Evolutionary conservation across 2,888 invertebrate species (phyloP).

Genomic region (Hypena proboscidalis): DNA sequence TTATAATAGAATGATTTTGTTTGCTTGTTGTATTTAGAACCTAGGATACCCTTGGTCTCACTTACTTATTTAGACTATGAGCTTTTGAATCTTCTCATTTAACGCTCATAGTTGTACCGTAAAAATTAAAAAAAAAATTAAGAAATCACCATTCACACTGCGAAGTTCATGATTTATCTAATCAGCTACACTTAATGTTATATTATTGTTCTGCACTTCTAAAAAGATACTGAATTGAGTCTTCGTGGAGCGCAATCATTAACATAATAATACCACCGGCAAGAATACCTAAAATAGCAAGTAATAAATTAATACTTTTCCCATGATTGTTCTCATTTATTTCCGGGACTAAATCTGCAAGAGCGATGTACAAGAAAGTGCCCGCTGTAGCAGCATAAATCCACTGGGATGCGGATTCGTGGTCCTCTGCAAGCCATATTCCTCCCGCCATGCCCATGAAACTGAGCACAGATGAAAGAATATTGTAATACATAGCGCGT

Average conservation of each 20-base stretch:
- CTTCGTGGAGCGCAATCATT: conserved; percentile 90
- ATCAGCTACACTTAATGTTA: no score
- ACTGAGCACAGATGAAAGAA: conserved; percentile 90
- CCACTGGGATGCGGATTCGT: conserved; percentile 89
- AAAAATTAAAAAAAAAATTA: no score
- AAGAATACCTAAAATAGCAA: conserved; percentile 88
- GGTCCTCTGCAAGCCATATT: conserved; percentile 88
- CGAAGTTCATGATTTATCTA: neutral
- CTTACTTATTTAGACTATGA: no score
- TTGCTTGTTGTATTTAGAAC: no score
- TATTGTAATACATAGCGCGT: conserved; percentile 90
- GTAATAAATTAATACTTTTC: conserved; percentile 81
- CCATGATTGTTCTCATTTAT: conserved; percentile 83
- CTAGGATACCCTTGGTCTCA: no score
- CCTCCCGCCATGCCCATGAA: conserved; percentile 91
- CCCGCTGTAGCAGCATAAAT: conserved; percentile 93
- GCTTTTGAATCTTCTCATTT: no score
- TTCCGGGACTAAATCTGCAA: conserved; percentile 91
- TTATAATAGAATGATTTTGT: no score
- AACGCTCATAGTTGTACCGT: no score
- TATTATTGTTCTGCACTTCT: conserved; percentile 75
- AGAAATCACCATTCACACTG: no score
- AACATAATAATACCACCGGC: conserved; percentile 90
- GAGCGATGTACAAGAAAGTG: conserved; percentile 92
- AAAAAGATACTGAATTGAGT: conserved; percentile 81